Evolutionary conservation across 2,113 vertebrate genomes (phyloP), one percentile per base, ranked within the genome.

Genomic region (Gymnobelideus leadbeateri): DNA sequence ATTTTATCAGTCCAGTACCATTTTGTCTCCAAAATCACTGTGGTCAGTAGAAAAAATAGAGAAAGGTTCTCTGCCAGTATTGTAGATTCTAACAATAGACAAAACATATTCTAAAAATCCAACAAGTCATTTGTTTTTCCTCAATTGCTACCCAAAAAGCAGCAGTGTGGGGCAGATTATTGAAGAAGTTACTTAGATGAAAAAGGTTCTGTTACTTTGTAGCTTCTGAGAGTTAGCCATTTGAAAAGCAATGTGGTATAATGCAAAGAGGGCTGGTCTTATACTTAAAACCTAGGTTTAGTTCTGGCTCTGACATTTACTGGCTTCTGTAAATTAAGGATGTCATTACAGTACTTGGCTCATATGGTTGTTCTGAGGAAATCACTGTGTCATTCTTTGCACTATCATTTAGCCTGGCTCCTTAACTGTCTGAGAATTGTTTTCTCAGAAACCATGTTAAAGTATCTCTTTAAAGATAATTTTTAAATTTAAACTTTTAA

Each of bases 391-490:
- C 0, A 4, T 37, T 68, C 12, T 77, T 77, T 77, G 68, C 43
- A 6, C 68, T 77, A 1, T 43, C 37, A 43, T 77, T 31, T 2
- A 0, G 26, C 37, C 0, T 31, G 49, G 25, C n/a, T 93, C 1
- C 50, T 9, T 0, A 37, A 21, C 43, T 95, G 55, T 92, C 50
- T 37, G 31, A n/a, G 31, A n/a, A 53, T 77, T 49, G 57, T 49
- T 89, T 93, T 93, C 89, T n/a, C n/a, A n/a, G n/a, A n/a, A n/a
- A n/a, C n/a, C n/a, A n/a, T 46, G 28, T 93, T 46, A 90, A 50
- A 91, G 26, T 46, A 93, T 28, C 14, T 77, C 68, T 77, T 77
- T 21, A n/a, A 77, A n/a, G 16, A 19, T 77, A 19, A 77, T 77
- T 77, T 77, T 77, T 31, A 0, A 28, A 57, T 28, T 25, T 6